Percentiles rank a stretch among this genome's conserved stretches.
These are phyloP conservation scores for Naso thynnoides DNA, from an alignment of 2,797 vertebrate genomes.

Conservation along the genomic window DNA sequence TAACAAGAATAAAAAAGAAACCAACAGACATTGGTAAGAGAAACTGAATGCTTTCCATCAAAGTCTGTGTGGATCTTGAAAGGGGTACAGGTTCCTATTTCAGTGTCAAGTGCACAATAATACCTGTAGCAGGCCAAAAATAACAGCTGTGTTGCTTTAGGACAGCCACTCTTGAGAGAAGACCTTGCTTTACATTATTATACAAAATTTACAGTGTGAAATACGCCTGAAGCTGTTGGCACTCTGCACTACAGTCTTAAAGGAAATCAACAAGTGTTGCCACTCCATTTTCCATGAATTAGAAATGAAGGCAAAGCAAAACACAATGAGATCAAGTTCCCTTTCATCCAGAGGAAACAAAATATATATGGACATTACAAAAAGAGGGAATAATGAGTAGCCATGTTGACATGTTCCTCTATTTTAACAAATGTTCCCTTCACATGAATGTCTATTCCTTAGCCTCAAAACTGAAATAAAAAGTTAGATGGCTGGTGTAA, in stretches of 20 bases:
- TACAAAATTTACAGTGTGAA: not conserved
- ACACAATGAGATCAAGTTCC: constrained; percentile 6
- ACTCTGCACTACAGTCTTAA: not conserved
- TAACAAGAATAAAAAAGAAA: not conserved
- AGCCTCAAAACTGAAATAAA: not conserved
- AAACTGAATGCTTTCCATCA: not conserved
- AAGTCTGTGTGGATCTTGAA: not conserved
- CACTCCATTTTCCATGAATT: not conserved
- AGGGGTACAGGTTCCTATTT: not conserved
- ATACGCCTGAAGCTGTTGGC: not conserved
- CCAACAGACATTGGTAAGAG: not conserved
- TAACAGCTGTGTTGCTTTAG: not conserved
- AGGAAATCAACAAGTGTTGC: constrained; percentile 10
- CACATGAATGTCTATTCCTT: constrained; percentile 24
- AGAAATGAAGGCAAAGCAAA: constrained; percentile 3
- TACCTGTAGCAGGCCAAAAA: not conserved
- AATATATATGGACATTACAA: not conserved
- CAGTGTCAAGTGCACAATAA: not conserved
- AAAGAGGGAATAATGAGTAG: constrained; percentile 5
- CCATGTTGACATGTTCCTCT: not conserved
- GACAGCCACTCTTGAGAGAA: not conserved
- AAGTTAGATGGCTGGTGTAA: not conserved
- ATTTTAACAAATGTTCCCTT: constrained; percentile 2
- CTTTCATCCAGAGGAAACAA: constrained; percentile 1
- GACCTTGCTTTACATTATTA: not conserved